Conservation (phyloP, 2,113 vertebrate species). For the Erpornis zantholeuca region DNA sequence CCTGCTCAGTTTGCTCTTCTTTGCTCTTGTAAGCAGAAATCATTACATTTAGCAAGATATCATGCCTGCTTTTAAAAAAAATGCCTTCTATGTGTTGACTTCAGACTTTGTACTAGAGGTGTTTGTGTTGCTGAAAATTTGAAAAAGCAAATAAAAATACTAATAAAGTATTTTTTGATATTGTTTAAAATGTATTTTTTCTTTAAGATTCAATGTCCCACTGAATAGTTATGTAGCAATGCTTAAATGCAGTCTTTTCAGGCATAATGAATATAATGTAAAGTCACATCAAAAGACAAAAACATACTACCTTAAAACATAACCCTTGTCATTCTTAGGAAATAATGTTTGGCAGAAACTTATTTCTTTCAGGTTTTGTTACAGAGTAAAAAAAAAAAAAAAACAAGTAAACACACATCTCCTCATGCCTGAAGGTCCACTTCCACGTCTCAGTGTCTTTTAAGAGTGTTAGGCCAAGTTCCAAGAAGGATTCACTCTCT, state of each 20-base stretch:
- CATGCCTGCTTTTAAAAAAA: not conserved
- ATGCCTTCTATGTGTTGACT: not conserved
- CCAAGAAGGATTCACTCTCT: constrained; percentile 11
- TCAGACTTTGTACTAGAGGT: not conserved
- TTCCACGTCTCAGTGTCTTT: not conserved
- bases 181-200: not conserved
- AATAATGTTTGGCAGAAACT: not conserved
- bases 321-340: not conserved
- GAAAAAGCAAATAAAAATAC: not conserved
- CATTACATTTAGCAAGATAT: not conserved
- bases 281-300: not conserved
- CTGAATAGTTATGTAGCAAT: not conserved
- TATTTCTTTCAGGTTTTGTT: not conserved
- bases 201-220: not conserved
- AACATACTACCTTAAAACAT: not conserved
- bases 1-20: not conserved
- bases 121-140: not conserved
- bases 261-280: not conserved
- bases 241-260: not conserved
- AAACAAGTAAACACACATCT: not conserved
- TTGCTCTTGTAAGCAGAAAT: not conserved
- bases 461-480: not conserved
- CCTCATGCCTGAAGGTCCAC: not conserved
- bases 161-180: not conserved
- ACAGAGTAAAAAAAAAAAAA: not conserved